Base-by-base conservation (phyloP, 2,113 vertebrate genomes). In the Aix galericulata region DNA sequence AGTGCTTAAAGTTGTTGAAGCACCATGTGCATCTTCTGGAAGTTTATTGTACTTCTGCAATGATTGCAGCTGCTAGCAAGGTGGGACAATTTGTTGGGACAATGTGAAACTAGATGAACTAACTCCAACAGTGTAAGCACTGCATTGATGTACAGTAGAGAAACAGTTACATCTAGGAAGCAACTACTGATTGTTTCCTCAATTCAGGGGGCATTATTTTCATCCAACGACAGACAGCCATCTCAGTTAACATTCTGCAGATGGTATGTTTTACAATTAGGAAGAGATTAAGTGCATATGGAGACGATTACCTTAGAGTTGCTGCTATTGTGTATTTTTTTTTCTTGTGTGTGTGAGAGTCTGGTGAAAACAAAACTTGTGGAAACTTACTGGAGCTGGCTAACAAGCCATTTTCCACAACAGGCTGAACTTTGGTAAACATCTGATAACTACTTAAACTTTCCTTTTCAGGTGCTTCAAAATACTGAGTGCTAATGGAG, bases 401-500 rank as follows among this genome's bases (percentile, higher is more conserved):
- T 74, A 50, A 55, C n/a, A 71, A 68, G 11, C 13, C 3, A 20
- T 44, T 67, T 48, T 21, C n/a, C 48, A 38, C 68, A 86, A 25
- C 32, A 34, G 21, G 9, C 15, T 60, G 56, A 94, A 68, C 25
- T 82, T 82, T 55, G 27, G 3, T 91, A 66, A 78, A 86, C 40
- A 78, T 34, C 4, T 71, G 34, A 0, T 86, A 83, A 77, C 55
- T 83, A 34, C 52, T 91, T 40, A 40, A 91, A 66, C 4, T 4
- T 82, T 86, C 17, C 9, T 88, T 83, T 96, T 68, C 95, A 99
- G 99, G 97, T 99, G 99, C 98, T 99, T 98, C 98, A 99, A 99
- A 98, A 98, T 99, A 95, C 93, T 99, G 88, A 99, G 98, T 58
- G 98, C 98, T 82, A 98, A 98, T 78, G 99, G 99, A 63, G 99